Percentiles rank a stretch among this genome's conserved stretches.
Conservation (phyloP, 2,113 vertebrate species). For the Ranitomeya imitator region DNA sequence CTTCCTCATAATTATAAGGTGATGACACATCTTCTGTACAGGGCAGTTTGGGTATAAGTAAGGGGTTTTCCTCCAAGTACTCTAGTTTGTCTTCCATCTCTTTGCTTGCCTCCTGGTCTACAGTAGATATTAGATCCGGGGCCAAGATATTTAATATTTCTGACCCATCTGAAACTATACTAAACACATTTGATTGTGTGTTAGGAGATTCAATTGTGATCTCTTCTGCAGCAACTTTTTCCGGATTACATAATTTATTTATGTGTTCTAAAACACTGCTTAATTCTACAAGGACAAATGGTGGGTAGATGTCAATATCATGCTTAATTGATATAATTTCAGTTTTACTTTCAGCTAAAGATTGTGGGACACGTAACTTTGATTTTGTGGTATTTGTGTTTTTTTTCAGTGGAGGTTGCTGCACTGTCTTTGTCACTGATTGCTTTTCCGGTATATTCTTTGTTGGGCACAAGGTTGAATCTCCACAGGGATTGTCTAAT, state of each 20-base stretch:
- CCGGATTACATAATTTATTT: constrained; percentile 5
- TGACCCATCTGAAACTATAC: constrained; percentile 90
- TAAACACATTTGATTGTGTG: constrained; percentile 83
- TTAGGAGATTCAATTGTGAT: constrained; percentile 52
- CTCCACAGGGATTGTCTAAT: neutral
- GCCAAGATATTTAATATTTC: constrained; percentile 92
- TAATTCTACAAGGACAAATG: constrained; percentile 1
- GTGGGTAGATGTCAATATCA: constrained; percentile 34
- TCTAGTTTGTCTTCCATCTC: constrained; percentile 85
- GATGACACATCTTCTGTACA: constrained; percentile 50
- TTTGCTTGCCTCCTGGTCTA: constrained; percentile 88
- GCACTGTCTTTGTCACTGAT: neutral
- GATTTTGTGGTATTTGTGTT: neutral
- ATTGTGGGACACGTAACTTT: neutral
- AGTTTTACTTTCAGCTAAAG: neutral
- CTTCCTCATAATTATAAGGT: constrained; percentile 54
- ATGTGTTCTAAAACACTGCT: constrained; percentile 13
- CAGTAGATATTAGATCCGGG: constrained; percentile 81
- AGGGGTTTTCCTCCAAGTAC: constrained; percentile 82
- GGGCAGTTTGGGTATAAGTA: constrained; percentile 70
- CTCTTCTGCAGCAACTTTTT: neutral
- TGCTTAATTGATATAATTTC: constrained; percentile 29
- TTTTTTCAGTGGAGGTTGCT: neutral
- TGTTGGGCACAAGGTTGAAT: neutral
- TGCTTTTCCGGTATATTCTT: constrained; percentile 14